A percentile compares a stretch with the other conserved stretches of the same genome.
phyloP scores from a whole-genome alignment of 2,888 invertebrate genomes.

The Spatulosminthurus flaviceps region DNA sequence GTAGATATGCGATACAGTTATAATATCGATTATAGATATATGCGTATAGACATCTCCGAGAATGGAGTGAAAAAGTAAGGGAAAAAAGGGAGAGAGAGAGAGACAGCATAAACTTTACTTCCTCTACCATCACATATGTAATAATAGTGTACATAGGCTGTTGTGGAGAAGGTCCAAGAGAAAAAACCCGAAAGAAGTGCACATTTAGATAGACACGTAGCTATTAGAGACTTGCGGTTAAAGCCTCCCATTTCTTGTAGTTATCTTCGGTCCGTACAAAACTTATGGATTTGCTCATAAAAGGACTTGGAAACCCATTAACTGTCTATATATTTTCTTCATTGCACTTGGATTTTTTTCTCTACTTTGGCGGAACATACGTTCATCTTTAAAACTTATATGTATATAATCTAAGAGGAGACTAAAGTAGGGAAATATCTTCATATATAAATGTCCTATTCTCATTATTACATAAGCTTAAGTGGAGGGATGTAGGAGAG shows the following conservation, averaged over 20 bases:
- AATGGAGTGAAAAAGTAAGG: not conserved
- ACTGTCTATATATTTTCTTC: slow-evolving; percentile 27
- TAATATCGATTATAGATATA: too few relatives aligned
- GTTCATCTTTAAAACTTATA: not conserved
- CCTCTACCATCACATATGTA: not conserved
- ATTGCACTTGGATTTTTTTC: not conserved
- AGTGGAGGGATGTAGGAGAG: slow-evolving; percentile 12
- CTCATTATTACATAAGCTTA: too few relatives aligned
- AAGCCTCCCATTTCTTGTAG: slow-evolving; percentile 40
- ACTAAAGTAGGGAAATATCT: slow-evolving; percentile 31
- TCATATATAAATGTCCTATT: too few relatives aligned
- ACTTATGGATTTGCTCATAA: slow-evolving; percentile 60
- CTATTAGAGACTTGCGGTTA: slow-evolving; percentile 7
- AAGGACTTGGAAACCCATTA: slow-evolving; percentile 60
- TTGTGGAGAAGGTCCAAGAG: not conserved
- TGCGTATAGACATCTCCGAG: not conserved
- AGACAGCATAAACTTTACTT: not conserved
- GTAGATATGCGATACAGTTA: too few relatives aligned
- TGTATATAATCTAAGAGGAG: not conserved
- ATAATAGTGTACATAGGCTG: not conserved
- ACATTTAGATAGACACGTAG: slow-evolving; percentile 4
- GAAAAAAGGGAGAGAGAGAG: slow-evolving; percentile 5
- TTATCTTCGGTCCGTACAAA: slow-evolving; percentile 34
- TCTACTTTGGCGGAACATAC: not conserved
- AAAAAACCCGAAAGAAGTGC: slow-evolving; percentile 1